Conservation (phyloP, 2,888 invertebrate species). For the Cataglyphis albicans region DNA sequence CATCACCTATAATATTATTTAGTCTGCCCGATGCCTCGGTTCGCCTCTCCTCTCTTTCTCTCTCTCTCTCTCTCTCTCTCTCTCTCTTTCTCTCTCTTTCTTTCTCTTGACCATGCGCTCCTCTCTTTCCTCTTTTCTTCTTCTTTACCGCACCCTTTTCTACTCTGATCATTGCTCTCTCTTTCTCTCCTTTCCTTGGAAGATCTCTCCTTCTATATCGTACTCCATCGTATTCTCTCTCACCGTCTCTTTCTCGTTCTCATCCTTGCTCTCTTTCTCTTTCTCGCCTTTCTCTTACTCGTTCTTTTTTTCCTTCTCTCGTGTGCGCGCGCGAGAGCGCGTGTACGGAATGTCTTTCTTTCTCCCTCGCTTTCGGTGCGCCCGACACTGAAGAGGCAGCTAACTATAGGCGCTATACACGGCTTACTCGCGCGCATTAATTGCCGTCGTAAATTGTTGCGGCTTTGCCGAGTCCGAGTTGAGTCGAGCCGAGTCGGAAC, state of each 20-base stretch:
- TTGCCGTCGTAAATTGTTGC: constrained; percentile 86
- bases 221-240: constrained; percentile 48
- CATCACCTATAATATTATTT: constrained; percentile 86
- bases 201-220: constrained; percentile 44
- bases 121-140: constrained; percentile 50
- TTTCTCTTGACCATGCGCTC: constrained; percentile 26
- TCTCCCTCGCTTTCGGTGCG: constrained; percentile 65
- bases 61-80: constrained; percentile 50
- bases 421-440: constrained; percentile 85
- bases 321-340: constrained; percentile 51
- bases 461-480: constrained; percentile 77
- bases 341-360: constrained; percentile 65
- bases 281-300: constrained; percentile 49
- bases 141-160: constrained; percentile 62
- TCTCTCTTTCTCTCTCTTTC: constrained; percentile 52
- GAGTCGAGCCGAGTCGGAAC: constrained; percentile 70
- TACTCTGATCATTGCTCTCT: constrained; percentile 55
- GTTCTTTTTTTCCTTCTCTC: constrained; percentile 43
- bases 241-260: constrained; percentile 53
- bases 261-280: constrained; percentile 48
- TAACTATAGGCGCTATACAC: constrained; percentile 81
- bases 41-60: constrained; percentile 71
- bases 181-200: constrained; percentile 50
- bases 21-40: constrained; percentile 82
- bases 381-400: constrained; percentile 66